Evolutionary conservation across 2,113 vertebrate species (phyloP).

Genomic region (Balaeniceps rex): DNA sequence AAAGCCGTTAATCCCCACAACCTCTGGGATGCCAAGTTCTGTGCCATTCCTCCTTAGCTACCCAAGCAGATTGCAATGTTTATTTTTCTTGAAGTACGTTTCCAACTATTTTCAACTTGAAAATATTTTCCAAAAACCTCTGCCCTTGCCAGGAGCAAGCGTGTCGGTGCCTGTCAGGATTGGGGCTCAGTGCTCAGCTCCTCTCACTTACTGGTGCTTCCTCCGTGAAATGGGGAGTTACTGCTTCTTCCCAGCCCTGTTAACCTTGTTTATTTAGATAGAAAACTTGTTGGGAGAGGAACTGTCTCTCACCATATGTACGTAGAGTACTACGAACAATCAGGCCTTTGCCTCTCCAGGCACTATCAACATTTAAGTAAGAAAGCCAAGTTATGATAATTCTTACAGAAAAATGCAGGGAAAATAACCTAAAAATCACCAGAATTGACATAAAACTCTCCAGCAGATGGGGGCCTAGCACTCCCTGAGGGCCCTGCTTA

Average conservation of each 20-base stretch:
- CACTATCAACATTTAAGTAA: conserved; percentile 51
- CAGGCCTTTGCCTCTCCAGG: conserved; percentile 48
- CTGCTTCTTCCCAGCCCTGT: conserved; percentile 23
- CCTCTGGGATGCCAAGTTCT: not conserved
- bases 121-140: conserved; percentile 49
- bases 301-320: conserved; percentile 62
- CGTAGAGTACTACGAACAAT: conserved; percentile 35
- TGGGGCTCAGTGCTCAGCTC: conserved; percentile 10
- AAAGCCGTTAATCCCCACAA: not conserved
- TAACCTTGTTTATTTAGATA: conserved; percentile 54
- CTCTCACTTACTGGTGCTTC: conserved; percentile 36
- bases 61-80: conserved; percentile 45
- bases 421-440: conserved; percentile 62
- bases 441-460: conserved; percentile 68
- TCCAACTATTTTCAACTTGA: conserved; percentile 54
- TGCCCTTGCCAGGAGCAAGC: conserved; percentile 48
- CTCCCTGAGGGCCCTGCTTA: conserved; percentile 62
- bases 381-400: conserved; percentile 60
- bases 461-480: conserved; percentile 70
- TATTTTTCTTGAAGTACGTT: conserved; percentile 34
- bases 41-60: not conserved
- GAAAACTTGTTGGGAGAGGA: conserved; percentile 50
- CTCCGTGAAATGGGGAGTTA: conserved; percentile 2
- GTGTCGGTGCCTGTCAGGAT: conserved; percentile 7
- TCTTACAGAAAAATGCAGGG: conserved; percentile 43